Percentiles rank a stretch among this genome's conserved stretches.
phyloP scores from a whole-genome alignment of 37 sponge, comb jelly and placozoan species.

The Lycopodina hypogea region DNA sequence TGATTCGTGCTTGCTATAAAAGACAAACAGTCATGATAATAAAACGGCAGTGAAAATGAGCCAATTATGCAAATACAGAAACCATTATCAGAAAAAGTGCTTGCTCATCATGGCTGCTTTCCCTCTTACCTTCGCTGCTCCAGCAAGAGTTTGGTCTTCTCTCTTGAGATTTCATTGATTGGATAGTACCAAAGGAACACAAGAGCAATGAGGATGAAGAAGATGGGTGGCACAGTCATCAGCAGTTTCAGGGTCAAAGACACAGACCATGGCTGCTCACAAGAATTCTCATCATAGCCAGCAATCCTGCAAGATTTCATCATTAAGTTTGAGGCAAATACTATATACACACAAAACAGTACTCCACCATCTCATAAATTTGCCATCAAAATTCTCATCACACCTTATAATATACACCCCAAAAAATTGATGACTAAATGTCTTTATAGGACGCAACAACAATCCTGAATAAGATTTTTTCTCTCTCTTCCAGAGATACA shows the following conservation, averaged over 20 bases:
- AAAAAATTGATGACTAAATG: neutral
- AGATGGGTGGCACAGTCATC: slow-evolving; percentile 56
- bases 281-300: slow-evolving; percentile 62
- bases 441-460: too few species aligned
- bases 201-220: slow-evolving; percentile 59
- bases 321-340: too few species aligned
- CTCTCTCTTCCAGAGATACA: neutral
- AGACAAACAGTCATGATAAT: too few species aligned
- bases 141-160: slow-evolving; percentile 28
- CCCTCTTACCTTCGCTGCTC: slow-evolving; percentile 27
- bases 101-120: too few species aligned
- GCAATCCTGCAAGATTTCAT: slow-evolving; percentile 50
- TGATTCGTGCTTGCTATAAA: too few species aligned
- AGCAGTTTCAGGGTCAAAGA: slow-evolving; percentile 60
- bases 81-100: too few species aligned
- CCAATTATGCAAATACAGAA: too few species aligned
- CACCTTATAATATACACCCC: neutral
- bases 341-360: too few species aligned
- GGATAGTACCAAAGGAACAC: slow-evolving; percentile 67
- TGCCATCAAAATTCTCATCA: neutral
- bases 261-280: slow-evolving; percentile 60
- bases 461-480: neutral
- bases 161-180: slow-evolving; percentile 53
- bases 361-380: too few species aligned
- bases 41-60: too few species aligned